These are phyloP conservation scores for Acanthurus tractus DNA, from an alignment of 2,797 vertebrate species.

Conservation along the genomic window DNA sequence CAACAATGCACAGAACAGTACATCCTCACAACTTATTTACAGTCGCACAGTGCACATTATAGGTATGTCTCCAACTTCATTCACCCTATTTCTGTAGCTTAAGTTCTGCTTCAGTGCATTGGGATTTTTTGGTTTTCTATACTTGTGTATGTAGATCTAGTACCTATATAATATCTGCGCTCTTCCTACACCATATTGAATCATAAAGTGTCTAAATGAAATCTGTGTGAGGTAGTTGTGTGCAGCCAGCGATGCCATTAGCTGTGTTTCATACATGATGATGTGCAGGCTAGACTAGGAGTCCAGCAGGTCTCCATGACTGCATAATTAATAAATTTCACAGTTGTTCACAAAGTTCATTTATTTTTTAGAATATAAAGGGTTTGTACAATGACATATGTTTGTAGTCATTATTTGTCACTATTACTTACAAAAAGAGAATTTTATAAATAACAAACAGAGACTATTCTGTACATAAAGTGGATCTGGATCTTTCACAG, in stretches of 20 bases:
- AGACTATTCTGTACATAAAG: no score
- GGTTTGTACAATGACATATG: no score
- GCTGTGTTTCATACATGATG: slow-evolving; percentile 47
- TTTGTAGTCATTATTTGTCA: no score
- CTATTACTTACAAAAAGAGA: no score
- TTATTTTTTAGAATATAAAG: no score
- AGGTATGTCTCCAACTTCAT: neutral
- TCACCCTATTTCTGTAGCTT: neutral
- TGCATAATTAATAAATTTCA: slow-evolving; percentile 27
- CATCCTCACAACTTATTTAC: slow-evolving; percentile 25
- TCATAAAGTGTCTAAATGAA: slow-evolving; percentile 45
- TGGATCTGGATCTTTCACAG: neutral
- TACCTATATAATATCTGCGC: neutral
- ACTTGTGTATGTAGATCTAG: neutral
- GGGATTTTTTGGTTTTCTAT: neutral
- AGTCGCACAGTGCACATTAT: neutral
- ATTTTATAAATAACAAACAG: no score
- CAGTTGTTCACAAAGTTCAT: no score
- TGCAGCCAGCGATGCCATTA: slow-evolving; percentile 53
- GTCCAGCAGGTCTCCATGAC: slow-evolving; percentile 21
- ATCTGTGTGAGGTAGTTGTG: slow-evolving; percentile 49
- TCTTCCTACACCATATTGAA: slow-evolving; percentile 11
- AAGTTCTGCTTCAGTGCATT: neutral
- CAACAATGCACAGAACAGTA: slow-evolving; percentile 13
- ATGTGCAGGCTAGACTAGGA: slow-evolving; percentile 19